These are phyloP conservation scores for Spisula solida DNA, from an alignment of 2,888 invertebrate species.

Conservation along the genomic window DNA sequence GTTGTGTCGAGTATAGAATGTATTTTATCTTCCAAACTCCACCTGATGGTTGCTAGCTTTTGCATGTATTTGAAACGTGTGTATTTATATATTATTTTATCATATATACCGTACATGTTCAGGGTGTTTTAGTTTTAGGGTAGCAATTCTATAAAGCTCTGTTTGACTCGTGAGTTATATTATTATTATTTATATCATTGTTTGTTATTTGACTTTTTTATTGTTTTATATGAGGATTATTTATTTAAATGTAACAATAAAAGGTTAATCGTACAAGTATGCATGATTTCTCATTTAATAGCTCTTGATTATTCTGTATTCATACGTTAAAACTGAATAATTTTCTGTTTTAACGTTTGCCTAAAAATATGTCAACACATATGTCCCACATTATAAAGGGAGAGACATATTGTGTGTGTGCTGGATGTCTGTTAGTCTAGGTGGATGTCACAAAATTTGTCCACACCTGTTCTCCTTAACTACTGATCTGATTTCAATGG, in stretches of 20 bases:
- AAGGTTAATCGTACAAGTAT: not conserved
- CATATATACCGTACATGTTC: not conserved
- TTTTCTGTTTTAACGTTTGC: not conserved
- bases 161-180: not conserved
- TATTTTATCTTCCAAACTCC: not conserved
- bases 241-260: constrained; percentile 8
- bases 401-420: too few species aligned
- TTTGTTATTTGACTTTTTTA: not conserved
- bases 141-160: not conserved
- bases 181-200: constrained; percentile 13
- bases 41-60: not conserved
- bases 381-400: too few species aligned
- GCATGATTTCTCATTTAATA: not conserved
- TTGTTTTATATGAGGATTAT: not conserved
- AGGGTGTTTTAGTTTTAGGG: not conserved
- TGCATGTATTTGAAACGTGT: not conserved
- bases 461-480: too few species aligned
- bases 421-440: too few species aligned
- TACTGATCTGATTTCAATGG: too few species aligned
- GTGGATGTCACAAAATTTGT: too few species aligned
- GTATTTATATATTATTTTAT: constrained; percentile 8
- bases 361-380: too few species aligned
- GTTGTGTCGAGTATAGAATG: too few species aligned
- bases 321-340: not conserved
- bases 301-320: not conserved